Percentiles rank a stretch among this genome's conserved stretches.
Evolutionary conservation across 2,888 invertebrate species (phyloP).

Genomic region (Fragum fragum): DNA sequence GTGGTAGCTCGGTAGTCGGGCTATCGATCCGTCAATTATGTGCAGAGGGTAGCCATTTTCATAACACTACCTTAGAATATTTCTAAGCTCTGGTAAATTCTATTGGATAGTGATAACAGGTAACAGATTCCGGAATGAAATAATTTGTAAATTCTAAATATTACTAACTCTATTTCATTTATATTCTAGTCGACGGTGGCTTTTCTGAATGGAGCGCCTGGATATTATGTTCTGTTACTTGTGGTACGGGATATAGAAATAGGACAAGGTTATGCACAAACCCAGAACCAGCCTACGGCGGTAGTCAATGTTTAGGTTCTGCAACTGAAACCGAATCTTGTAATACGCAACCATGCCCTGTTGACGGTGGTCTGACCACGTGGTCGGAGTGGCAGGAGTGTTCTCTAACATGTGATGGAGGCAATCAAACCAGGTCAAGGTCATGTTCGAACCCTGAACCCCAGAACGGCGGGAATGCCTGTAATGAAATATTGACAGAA

Average conservation of each 20-base stretch:
- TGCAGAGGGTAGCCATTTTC: no score
- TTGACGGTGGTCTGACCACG: conserved; percentile 17
- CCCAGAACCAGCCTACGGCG: conserved; percentile 42
- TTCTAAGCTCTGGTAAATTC: no score
- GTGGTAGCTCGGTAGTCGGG: no score
- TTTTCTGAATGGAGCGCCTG: conserved; percentile 42
- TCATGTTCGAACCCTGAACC: conserved; percentile 34
- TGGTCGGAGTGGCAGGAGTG: conserved; percentile 40
- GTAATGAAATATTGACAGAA: conserved; percentile 4
- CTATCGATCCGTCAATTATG: no score
- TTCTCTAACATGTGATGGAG: conserved; percentile 31
- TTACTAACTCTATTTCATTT: conserved; percentile 4
- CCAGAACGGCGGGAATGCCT: conserved; percentile 31
- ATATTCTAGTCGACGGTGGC: conserved; percentile 38
- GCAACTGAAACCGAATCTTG: conserved; percentile 35
- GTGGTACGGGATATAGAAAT: conserved; percentile 38
- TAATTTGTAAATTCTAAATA: no score
- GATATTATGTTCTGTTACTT: conserved; percentile 40
- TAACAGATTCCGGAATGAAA: no score
- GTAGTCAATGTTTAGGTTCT: conserved; percentile 44
- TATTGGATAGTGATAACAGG: no score
- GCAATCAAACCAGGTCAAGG: conserved; percentile 33
- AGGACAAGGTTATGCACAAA: conserved; percentile 46
- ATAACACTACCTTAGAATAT: no score
- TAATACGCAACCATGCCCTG: conserved; percentile 41